Evolutionary conservation across 2,113 vertebrate genomes (phyloP), one percentile per base, ranked within the genome.

Genomic region (Neotragus pygmaeus): DNA sequence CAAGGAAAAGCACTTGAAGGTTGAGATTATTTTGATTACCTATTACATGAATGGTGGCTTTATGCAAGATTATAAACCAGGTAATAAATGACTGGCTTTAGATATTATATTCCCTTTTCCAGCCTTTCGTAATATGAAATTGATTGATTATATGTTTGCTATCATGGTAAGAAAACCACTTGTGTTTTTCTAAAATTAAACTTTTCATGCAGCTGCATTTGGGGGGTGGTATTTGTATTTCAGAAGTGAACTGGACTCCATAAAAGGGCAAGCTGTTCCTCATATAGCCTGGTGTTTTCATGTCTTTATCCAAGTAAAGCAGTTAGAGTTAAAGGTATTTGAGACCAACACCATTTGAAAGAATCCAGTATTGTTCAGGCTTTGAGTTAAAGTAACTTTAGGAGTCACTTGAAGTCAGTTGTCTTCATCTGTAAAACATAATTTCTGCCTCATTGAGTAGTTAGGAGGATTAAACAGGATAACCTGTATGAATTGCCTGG

Each of bases 351-450:
- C 57, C 51, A 23, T 64, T 88, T 39, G 45, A 82, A 95, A 84
- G 51, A 90, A n/a, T 73, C 60, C 70, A 43, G 17, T 77, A 58
- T 88, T 57, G 64, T 64, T 93, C n/a, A 58, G 7, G 23, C 84
- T 96, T 88, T 66, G 36, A 91, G 57, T 83, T 90, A 86, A 84
- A 94, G 60, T 66, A 75, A 43, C 27, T 28, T 87, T 16, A 91
- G 28, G 30, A 91, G 27, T 78, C 81, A 55, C 30, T 95, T 89
- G 53, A 89, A 84, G 28, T 47, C 60, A 39, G 0, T 97, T 81
- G 25, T 62, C 77, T 70, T 70, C 28, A 25, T 95, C 66, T 88
- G 43, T 95, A 81, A 96, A 97, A 58, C 73, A 53, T 97, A 58
- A 55, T 70, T 87, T 51, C 75, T 78, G 39, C 19, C 3, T 64